Evolutionary conservation across 2,888 invertebrate species (phyloP).

Genomic region (Eilema depressum): DNA sequence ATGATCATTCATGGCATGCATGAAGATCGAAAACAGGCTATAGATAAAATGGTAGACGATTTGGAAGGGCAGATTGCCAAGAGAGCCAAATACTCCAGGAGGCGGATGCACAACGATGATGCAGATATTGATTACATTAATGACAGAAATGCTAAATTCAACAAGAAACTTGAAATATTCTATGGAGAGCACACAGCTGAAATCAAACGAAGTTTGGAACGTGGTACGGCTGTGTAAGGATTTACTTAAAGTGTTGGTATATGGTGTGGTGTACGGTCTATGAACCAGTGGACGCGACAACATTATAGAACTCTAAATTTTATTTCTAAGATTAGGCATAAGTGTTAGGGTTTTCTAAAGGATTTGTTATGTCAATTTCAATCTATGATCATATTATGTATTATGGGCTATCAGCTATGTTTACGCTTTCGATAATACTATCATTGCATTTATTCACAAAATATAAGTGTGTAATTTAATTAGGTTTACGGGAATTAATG

Average conservation of each 20-base stretch:
- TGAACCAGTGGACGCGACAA: not conserved
- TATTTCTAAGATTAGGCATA: not conserved
- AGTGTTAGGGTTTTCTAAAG: too few relatives aligned
- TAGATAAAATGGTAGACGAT: conserved; percentile 98
- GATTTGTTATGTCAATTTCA: too few relatives aligned
- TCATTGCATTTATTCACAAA: too few relatives aligned
- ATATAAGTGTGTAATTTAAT: too few relatives aligned
- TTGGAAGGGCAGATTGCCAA: conserved; percentile 97
- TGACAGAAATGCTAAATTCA: conserved; percentile 99
- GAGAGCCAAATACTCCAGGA: conserved; percentile 97
- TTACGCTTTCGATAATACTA: too few relatives aligned
- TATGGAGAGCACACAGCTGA: conserved; percentile 99
- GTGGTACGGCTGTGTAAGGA: conserved; percentile 97
- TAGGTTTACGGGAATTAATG: too few relatives aligned
- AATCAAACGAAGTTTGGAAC: conserved; percentile 99
- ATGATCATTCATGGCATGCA: conserved; percentile 96
- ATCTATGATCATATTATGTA: too few relatives aligned
- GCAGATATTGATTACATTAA: conserved; percentile 99
- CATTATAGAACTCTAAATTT: not conserved
- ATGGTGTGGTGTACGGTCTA: not conserved
- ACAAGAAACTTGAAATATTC: conserved; percentile 98
- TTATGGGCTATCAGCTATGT: too few relatives aligned
- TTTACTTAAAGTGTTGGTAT: not conserved
- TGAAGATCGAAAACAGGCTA: conserved; percentile 94
- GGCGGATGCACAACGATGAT: conserved; percentile 98